phyloP scores from a whole-genome alignment of 2,888 invertebrate species.

The Drosophila atripex region DNA sequence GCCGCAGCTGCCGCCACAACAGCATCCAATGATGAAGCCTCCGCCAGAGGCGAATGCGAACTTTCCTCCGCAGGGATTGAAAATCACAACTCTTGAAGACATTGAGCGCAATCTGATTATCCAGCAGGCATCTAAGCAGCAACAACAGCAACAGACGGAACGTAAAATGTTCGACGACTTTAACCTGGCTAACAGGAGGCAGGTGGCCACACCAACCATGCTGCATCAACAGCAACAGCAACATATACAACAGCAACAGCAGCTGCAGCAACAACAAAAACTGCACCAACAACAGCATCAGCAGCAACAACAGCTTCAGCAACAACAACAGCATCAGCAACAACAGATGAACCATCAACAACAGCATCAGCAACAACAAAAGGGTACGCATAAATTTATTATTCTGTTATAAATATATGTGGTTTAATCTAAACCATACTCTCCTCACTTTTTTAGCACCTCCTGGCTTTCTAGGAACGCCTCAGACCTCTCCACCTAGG shows the following conservation, averaged over 20 bases:
- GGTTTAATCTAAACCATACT: neutral
- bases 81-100: conserved; percentile 83
- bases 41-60: conserved; percentile 57
- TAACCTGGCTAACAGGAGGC: conserved; percentile 56
- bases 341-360: conserved; percentile 52
- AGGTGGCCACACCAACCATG: conserved; percentile 56
- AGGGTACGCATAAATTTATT: conserved; percentile 59
- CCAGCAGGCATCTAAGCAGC: conserved; percentile 77
- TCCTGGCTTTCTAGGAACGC: conserved; percentile 70
- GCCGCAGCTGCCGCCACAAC: conserved; percentile 24
- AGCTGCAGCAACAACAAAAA: conserved; percentile 42
- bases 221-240: conserved; percentile 60
- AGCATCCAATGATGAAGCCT: conserved; percentile 44
- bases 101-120: conserved; percentile 83
- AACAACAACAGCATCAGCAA: conserved; percentile 55
- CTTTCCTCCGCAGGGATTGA: conserved; percentile 70
- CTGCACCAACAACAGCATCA: conserved; percentile 23
- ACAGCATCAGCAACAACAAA: conserved; percentile 78
- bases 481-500: conserved; percentile 70
- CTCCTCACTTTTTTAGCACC: conserved; percentile 56
- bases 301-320: conserved; percentile 45
- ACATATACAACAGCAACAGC: conserved; percentile 55
- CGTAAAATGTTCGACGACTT: conserved; percentile 52
- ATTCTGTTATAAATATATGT: neutral
- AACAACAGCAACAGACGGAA: conserved; percentile 30